These are phyloP conservation scores for Sogatella furcifera DNA, from an alignment of 1,140 invertebrate species.

Conservation along the genomic window DNA sequence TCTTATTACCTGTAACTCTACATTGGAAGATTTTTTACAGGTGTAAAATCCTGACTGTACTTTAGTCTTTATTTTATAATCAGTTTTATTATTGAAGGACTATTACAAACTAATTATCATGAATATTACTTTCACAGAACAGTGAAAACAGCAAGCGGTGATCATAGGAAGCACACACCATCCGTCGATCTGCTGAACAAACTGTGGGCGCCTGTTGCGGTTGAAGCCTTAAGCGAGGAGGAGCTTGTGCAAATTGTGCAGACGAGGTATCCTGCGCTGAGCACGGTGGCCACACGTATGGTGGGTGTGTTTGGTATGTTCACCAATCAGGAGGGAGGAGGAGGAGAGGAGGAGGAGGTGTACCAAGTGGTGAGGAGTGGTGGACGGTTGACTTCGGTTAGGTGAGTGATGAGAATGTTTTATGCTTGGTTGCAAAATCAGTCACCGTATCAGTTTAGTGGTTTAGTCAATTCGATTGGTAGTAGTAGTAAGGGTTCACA, in stretches of 20 bases:
- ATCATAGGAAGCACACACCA: conserved; percentile 51
- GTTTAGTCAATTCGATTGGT: too few relatives aligned
- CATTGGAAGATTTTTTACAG: too few relatives aligned
- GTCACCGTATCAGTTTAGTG: too few relatives aligned
- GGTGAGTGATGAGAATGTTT: conserved; percentile 10
- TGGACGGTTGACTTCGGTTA: conserved; percentile 56
- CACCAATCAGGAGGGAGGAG: conserved; percentile 42
- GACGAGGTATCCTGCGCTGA: conserved; percentile 56
- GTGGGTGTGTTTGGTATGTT: conserved; percentile 76
- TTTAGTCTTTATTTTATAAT: conserved; percentile 5
- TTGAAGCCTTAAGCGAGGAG: conserved; percentile 60
- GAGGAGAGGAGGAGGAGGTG: conserved; percentile 19
- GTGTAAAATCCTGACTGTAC: too few relatives aligned
- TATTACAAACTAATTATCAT: too few relatives aligned
- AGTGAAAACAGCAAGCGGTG: conserved; percentile 40
- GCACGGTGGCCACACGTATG: conserved; percentile 63
- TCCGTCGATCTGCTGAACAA: conserved; percentile 61
- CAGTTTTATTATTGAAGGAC: neutral
- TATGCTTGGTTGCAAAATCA: too few relatives aligned
- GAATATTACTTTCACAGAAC: conserved; percentile 39
- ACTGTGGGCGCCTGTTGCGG: conserved; percentile 67
- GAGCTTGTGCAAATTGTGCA: conserved; percentile 61
- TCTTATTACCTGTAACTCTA: too few relatives aligned
- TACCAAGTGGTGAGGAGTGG: conserved; percentile 22
- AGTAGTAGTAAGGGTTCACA: too few relatives aligned